Conservation (phyloP, 2,797 vertebrate genomes). For the Huso huso region DNA sequence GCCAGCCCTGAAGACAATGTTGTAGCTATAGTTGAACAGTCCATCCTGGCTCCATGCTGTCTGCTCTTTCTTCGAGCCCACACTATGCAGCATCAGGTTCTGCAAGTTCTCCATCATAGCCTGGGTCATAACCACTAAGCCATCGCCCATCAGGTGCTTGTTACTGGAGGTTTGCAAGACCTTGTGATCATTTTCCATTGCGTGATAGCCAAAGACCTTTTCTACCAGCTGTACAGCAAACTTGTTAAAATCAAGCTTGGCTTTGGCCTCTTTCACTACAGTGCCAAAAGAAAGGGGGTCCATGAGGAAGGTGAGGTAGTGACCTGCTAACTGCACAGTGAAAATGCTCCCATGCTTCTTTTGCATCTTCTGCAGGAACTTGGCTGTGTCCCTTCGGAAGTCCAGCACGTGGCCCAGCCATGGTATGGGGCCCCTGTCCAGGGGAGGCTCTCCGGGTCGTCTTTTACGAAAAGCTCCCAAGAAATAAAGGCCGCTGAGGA, state of each 20-base stretch:
- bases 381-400: conserved; percentile 57
- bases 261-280: conserved; percentile 49
- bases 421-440: conserved; percentile 77
- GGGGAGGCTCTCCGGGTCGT: conserved; percentile 66
- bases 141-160: conserved; percentile 73
- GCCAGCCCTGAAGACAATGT: conserved; percentile 71
- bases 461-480: conserved; percentile 55
- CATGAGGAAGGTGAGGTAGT: conserved; percentile 78
- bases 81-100: conserved; percentile 56
- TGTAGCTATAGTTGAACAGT: conserved; percentile 79
- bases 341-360: conserved; percentile 81
- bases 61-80: conserved; percentile 27
- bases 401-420: conserved; percentile 77
- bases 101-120: conserved; percentile 69
- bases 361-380: conserved; percentile 71
- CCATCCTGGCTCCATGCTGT: conserved; percentile 62
- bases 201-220: conserved; percentile 61
- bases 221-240: conserved; percentile 49
- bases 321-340: conserved; percentile 70
- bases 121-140: conserved; percentile 63
- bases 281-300: conserved; percentile 71
- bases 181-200: fast-evolving
- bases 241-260: conserved; percentile 63
- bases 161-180: conserved; percentile 35
- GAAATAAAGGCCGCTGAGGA: conserved; percentile 56